Evolutionary conservation across 1,140 invertebrate genomes (phyloP).

Genomic region (Dufourea novaeangliae): DNA sequence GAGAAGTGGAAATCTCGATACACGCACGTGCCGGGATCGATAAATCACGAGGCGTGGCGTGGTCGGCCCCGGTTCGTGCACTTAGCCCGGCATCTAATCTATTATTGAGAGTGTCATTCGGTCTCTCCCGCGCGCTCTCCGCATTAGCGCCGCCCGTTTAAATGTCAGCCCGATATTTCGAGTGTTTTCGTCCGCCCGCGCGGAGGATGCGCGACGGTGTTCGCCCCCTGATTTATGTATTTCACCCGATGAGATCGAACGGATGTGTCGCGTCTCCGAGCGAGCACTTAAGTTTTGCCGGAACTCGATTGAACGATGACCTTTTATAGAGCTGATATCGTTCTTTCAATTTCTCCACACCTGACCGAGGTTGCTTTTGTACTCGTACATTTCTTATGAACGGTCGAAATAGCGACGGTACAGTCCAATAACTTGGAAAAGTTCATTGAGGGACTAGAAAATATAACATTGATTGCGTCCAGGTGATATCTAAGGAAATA

Average conservation of each 20-base stretch:
- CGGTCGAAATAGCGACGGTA: not conserved
- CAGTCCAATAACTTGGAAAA: not conserved
- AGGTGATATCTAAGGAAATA: too few relatives aligned
- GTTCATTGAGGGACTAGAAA: too few relatives aligned
- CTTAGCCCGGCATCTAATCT: constrained; percentile 76
- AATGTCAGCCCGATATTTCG: constrained; percentile 64
- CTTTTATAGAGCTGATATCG: not conserved
- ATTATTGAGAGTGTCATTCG: constrained; percentile 76
- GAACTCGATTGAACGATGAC: not conserved
- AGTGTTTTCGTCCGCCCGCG: constrained; percentile 41
- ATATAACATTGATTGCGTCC: too few relatives aligned
- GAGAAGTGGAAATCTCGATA: constrained; percentile 72
- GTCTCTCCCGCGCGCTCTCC: constrained; percentile 41
- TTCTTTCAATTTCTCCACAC: not conserved
- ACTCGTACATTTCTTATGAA: not conserved
- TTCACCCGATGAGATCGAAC: constrained; percentile 65
- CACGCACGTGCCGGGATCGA: constrained; percentile 70
- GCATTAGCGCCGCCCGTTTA: constrained; percentile 59
- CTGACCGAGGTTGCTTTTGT: not conserved
- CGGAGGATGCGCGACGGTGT: constrained; percentile 40
- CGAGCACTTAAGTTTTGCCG: constrained; percentile 41
- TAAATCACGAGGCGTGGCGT: constrained; percentile 67
- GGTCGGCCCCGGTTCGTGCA: constrained; percentile 59
- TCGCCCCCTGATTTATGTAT: constrained; percentile 68
- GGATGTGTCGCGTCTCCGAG: constrained; percentile 32